These are phyloP conservation scores for Agriopis leucophaearia DNA, from an alignment of 2,888 invertebrate genomes.

Conservation along the genomic window DNA sequence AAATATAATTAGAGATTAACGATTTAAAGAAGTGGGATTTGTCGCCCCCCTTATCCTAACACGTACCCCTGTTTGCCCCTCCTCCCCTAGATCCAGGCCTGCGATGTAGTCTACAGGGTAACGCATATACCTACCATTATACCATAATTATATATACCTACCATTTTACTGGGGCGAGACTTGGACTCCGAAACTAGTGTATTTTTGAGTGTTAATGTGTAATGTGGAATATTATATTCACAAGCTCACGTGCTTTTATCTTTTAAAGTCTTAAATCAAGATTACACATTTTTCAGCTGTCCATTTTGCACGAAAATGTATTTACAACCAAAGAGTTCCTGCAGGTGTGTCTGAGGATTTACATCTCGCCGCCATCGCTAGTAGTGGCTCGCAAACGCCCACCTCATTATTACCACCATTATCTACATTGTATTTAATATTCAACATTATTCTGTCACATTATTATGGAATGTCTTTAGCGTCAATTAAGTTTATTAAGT, in stretches of 20 bases:
- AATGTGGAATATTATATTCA: no score
- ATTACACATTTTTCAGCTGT: slow-evolving; percentile 20
- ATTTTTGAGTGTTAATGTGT: no score
- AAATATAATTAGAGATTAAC: no score
- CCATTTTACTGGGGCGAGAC: no score
- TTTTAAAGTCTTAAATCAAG: slow-evolving; percentile 1
- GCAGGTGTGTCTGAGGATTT: slow-evolving; percentile 27
- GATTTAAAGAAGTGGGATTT: no score
- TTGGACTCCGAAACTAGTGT: no score
- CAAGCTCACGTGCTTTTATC: not conserved
- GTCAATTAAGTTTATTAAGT: slow-evolving; percentile 15
- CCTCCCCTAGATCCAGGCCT: no score
- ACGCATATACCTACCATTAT: no score
- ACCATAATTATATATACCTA: no score
- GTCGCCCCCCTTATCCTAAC: no score
- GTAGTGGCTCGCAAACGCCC: slow-evolving; percentile 26
- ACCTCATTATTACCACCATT: slow-evolving; percentile 31
- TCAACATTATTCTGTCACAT: slow-evolving; percentile 30
- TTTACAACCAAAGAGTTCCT: not conserved
- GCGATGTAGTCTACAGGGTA: no score
- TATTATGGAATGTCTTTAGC: slow-evolving; percentile 16
- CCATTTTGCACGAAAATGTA: slow-evolving; percentile 13
- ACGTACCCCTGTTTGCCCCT: no score
- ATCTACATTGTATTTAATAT: slow-evolving; percentile 39
- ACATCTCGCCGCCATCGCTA: slow-evolving; percentile 23